These are phyloP conservation scores for Zele albiditarsus DNA, from an alignment of 2,888 invertebrate species.

Conservation along the genomic window DNA sequence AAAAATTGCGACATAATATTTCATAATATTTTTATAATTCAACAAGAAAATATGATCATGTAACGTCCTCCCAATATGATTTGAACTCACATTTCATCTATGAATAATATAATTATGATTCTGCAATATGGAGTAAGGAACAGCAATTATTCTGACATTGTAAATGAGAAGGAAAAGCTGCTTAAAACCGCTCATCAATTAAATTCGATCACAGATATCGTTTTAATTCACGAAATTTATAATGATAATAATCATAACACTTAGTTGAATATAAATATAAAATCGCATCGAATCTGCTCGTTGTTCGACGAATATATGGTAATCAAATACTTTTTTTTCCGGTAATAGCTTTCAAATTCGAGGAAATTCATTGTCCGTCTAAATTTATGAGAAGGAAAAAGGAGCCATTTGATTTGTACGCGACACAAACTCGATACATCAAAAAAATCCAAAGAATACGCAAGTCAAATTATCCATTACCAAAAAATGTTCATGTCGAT, in stretches of 20 bases:
- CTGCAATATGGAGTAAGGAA: neutral
- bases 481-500: neutral
- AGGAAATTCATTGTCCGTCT: constrained; percentile 10
- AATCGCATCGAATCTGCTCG: neutral
- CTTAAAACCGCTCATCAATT: constrained; percentile 21
- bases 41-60: constrained; percentile 20
- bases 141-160: neutral
- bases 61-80: neutral
- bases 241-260: constrained; percentile 24
- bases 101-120: neutral
- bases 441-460: no score
- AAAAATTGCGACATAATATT: neutral
- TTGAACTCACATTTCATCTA: constrained; percentile 5
- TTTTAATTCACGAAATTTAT: constrained; percentile 25
- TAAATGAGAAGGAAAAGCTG: constrained; percentile 14
- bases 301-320: neutral
- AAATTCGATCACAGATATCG: constrained; percentile 42
- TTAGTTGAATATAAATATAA: constrained; percentile 5
- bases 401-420: no score
- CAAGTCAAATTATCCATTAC: neutral
- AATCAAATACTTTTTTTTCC: neutral
- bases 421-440: no score
- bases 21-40: constrained; percentile 2
- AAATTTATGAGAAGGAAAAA: neutral
- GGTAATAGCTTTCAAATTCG: neutral